Conservation (phyloP, 1,140 invertebrate species). For the Rhyzopertha dominica region DNA sequence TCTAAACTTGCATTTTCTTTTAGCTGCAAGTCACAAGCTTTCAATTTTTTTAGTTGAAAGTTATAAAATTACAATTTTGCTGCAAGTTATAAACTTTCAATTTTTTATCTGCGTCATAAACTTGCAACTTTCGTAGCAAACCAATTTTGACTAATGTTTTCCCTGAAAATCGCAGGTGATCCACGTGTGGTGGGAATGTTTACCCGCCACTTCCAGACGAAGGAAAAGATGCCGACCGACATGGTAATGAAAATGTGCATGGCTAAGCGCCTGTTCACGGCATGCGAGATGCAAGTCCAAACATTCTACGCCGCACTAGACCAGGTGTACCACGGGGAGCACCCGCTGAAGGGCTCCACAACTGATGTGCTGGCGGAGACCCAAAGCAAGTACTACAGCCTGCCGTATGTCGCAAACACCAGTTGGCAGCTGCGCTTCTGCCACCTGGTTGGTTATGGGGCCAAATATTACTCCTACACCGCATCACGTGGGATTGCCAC, state of each 20-base stretch:
- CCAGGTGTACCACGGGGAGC: constrained; percentile 77
- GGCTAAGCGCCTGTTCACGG: constrained; percentile 79
- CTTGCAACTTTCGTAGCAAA: too few species aligned
- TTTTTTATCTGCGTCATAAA: too few species aligned
- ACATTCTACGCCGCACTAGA: constrained; percentile 84
- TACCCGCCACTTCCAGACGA: constrained; percentile 87
- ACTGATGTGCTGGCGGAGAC: constrained; percentile 77
- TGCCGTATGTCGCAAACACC: constrained; percentile 84
- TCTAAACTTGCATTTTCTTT: too few species aligned
- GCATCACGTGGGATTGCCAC: constrained; percentile 90
- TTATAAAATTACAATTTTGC: too few species aligned
- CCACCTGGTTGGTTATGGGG: constrained; percentile 95
- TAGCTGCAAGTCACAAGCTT: too few species aligned
- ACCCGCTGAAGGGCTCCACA: constrained; percentile 54
- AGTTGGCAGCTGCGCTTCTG: constrained; percentile 96
- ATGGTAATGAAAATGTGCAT: constrained; percentile 74
- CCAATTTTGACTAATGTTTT: too few species aligned
- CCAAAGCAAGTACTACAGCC: constrained; percentile 77
- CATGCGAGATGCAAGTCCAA: constrained; percentile 90
- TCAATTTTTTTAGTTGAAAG: too few species aligned
- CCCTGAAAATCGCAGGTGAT: too few species aligned
- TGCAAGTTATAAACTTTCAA: too few species aligned
- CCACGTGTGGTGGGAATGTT: constrained; percentile 79
- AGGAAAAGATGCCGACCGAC: constrained; percentile 72
- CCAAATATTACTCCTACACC: constrained; percentile 97